These are phyloP conservation scores for Zoanthus sansibaricus DNA, from an alignment of 92 coral and sea anemone genomes.

Conservation along the genomic window DNA sequence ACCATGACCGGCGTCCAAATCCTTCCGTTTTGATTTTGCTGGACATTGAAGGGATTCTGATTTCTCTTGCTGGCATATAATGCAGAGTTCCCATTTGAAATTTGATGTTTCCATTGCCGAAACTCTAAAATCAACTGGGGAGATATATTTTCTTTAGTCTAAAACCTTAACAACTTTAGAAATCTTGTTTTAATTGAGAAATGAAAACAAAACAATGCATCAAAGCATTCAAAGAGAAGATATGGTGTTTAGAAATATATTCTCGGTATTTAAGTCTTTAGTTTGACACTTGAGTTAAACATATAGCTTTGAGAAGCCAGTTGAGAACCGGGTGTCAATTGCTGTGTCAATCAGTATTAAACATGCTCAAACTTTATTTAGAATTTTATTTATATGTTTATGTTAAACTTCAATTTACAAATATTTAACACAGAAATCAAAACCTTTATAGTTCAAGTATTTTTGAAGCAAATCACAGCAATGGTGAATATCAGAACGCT, in stretches of 20 bases:
- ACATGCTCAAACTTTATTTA: background rate
- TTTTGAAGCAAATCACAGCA: background rate
- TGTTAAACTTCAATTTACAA: background rate
- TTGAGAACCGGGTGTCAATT: background rate
- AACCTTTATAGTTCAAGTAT: background rate
- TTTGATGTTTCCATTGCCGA: background rate
- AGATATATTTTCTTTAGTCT: background rate
- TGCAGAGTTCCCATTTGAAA: conserved; percentile 4
- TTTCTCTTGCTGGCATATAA: background rate
- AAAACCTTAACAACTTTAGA: background rate
- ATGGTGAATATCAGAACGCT: background rate
- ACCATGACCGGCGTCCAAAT: conserved; percentile 5
- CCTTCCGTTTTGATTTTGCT: background rate
- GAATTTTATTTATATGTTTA: background rate
- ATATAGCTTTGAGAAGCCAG: background rate
- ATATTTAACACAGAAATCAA: conserved; percentile 2
- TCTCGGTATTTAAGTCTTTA: background rate
- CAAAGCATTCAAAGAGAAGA: background rate
- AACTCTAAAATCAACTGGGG: background rate
- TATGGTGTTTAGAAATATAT: background rate
- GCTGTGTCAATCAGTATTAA: background rate
- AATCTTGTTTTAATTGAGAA: background rate
- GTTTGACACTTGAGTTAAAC: background rate
- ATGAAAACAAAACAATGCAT: background rate
- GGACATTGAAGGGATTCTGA: conserved; percentile 4